These are phyloP conservation scores for Chloroceryle amazona DNA, from an alignment of 2,797 vertebrate species.

Conservation along the genomic window DNA sequence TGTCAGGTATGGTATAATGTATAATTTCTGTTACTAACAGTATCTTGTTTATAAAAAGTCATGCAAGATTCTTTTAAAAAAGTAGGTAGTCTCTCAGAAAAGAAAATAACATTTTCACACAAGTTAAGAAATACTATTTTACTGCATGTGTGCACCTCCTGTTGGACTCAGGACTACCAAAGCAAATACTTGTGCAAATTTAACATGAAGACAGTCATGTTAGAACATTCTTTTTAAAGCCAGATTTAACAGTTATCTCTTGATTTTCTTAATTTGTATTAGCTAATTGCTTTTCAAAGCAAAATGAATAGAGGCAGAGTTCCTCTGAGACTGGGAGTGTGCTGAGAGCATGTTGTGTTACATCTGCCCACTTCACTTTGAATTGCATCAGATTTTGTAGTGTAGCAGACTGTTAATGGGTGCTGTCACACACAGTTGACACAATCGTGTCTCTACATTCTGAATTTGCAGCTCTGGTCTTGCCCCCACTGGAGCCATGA, in stretches of 20 bases:
- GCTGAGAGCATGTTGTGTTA: neutral
- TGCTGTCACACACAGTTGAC: neutral
- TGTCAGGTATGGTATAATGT: neutral
- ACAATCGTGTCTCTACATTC: neutral
- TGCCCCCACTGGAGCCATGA: neutral
- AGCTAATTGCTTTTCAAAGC: conserved; percentile 13
- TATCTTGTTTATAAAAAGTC: neutral
- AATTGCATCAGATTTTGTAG: neutral
- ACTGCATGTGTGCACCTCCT: neutral
- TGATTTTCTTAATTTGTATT: conserved; percentile 27
- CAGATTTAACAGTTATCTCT: neutral
- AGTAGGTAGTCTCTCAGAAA: neutral
- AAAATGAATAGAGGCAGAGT: neutral
- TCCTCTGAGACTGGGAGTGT: conserved; percentile 1
- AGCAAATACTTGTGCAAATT: neutral
- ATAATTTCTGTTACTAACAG: neutral
- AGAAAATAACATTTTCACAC: neutral
- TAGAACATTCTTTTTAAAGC: neutral
- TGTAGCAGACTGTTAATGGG: neutral
- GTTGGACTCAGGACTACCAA: neutral
- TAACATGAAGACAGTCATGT: neutral
- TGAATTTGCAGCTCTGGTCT: neutral
- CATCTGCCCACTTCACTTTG: conserved; percentile 35
- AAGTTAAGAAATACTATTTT: neutral
- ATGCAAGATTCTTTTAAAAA: neutral